Base-by-base conservation (phyloP, 2,113 vertebrate genomes). In the Morone chrysops region DNA sequence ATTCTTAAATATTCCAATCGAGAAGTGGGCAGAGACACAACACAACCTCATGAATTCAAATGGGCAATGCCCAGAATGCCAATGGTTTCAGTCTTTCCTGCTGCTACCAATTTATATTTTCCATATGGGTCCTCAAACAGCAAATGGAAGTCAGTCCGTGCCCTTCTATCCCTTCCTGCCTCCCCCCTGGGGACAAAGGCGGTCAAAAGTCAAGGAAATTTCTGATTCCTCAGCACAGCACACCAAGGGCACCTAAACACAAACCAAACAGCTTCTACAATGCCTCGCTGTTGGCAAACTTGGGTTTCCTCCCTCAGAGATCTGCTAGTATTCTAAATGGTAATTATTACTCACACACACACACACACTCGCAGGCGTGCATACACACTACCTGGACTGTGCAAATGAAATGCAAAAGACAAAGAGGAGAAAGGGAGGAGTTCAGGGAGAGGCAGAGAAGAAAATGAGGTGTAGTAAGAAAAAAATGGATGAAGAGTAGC, bases 201-300 rank as follows among this genome's bases (percentile, higher is more conserved):
- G 93, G 95, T 95, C 95, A 95, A 91, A 95, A 96, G 95, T 96
- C 95, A 95, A 95, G 93, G 92, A 95, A 94, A 95, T 94, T 59
- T 95, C 90, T 82, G 92, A 96, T 95, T 94, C 92, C 77, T 90
- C 87, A 83, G 92, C 87, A 82, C 82, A 86, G 90, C 86, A 78
- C 84, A 88, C 87, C 91, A 91, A 93, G 92, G 90, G 91, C 91
- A 90, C 80, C 81, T 85, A 93, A 94, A 94, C 92, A 91, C 90
- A 92, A 92, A 90, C 94, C 92, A 94, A 93, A 93, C 92, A 90
- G 86, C 91, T 91, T 90, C 87, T 90, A 90, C 81, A 88, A 91
- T 91, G 92, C 92, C 65, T 90, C 68, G 40, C 87, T 75, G 85
- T 92, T 90, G 89, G 91, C 92, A 94, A 94, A 95, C 92, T 91